Evolutionary conservation across 2,113 vertebrate species (phyloP), one percentile per base, ranked within the genome.

Genomic region (Poeciliopsis turrubarensis): DNA sequence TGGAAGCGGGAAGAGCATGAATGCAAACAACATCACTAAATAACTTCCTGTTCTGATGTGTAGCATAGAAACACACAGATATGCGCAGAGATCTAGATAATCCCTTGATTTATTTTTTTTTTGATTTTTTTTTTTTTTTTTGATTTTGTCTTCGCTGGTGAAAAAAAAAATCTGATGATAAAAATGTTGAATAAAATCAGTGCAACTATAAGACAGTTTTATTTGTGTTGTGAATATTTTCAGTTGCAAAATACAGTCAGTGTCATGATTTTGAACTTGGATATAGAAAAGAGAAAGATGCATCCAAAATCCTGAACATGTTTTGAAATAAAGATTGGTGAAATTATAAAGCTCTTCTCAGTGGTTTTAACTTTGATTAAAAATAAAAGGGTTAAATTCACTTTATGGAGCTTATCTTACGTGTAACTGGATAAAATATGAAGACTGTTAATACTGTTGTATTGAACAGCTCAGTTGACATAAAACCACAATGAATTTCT

Each of bases 1-100:
- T 4, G 97, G 97, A 32, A 96, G 96, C 1, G 97, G 96, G 27
- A 98, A 98, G 91, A 97, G 97, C 91, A 97, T 98, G 97, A 98
- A 97, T 1, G 96, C 95, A 75, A 93, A 93, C 77, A 90, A 71
- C 25, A 93, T 93, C 34, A 93, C 92, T n/a, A 90, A 93, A 85
- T 93, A 80, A 86, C 31, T 75, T 22, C 37, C 1, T 5, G 37
- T 39, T 19, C 25, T 13, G 6, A 0, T 68, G 12, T 64, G 70
- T 10, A 32, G 39, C 12, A 4, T 34, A 66, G 37, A 81, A 63
- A 34, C 1, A 77, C 39, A 15, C 29, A 68, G 1, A 75, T 10
- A 34, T 1, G 54, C 3, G 32, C 9, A 62, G 14, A 78, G 17
- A 68, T n/a, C 62, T 90, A 81, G 80, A 70, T 68, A 39, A 47